Conservation (phyloP, 2,113 vertebrate species). For the Athene noctua region DNA sequence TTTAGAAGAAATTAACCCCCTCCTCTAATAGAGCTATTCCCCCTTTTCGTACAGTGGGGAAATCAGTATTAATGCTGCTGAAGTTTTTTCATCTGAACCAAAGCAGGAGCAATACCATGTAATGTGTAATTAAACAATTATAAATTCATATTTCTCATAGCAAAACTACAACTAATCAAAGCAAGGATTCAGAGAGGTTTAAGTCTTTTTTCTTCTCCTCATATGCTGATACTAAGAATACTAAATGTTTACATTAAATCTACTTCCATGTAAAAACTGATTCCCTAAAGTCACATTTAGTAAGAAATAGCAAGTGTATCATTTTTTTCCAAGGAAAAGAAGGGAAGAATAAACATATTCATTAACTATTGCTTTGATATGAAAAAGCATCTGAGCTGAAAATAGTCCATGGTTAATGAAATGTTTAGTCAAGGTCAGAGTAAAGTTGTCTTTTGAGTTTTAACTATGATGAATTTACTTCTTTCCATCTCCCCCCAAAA, state of each 20-base stretch:
- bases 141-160: not conserved
- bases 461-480: not conserved
- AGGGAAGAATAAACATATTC: not conserved
- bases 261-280: not conserved
- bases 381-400: constrained; percentile 38
- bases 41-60: not conserved
- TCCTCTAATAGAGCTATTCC: not conserved
- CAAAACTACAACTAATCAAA: not conserved
- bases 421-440: constrained; percentile 26
- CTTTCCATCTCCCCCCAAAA: not conserved
- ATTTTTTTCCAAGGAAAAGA: not conserved
- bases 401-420: constrained; percentile 44
- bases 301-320: not conserved
- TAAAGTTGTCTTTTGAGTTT: constrained; percentile 2
- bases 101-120: not conserved
- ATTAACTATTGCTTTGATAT: constrained; percentile 6
- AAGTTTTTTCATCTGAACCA: not conserved
- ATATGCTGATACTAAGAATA: not conserved
- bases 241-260: not conserved
- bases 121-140: not conserved
- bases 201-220: not conserved
- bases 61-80: not conserved
- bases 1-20: not conserved
- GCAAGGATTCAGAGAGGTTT: not conserved
- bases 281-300: not conserved